Base-by-base conservation (phyloP, 2,888 invertebrate species). In the Gonocerus acuteangulatus region DNA sequence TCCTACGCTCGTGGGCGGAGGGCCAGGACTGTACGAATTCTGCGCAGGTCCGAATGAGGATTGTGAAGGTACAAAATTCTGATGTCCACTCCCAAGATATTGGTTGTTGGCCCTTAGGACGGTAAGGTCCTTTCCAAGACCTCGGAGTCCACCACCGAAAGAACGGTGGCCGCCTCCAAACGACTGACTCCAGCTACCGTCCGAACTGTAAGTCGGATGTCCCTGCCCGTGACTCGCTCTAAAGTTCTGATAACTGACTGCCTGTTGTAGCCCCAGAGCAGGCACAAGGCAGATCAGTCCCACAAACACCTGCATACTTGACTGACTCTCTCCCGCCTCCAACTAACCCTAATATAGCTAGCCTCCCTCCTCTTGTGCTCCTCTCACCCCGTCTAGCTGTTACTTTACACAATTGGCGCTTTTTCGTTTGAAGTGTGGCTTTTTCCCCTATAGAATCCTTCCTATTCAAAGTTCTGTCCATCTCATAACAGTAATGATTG, bases 181-280 rank as follows among this genome's bases (percentile, higher is more conserved):
- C 18, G 36, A 18, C 32, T 57, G 57, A 22, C 57, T 57, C 57
- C 57, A 57, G 45, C 57, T 57, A 32, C 57, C 57, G 19, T 57
- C 57, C 1, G 57, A 15, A 6, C 44, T 15, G 47, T 47, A 57
- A 45, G 57, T 57, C 0, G 57, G 57, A 23, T 57, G 47, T 2
- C 57, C 57, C 18, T 57, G 57, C 6, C 57, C 57, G 15, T 57
- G 57, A 27, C 57, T 21, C 7, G 57, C 47, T 19, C 57, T 44
- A 45, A 57, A 57, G 57, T 57, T 57, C 57, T 57, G 57, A 42
- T 57, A 57, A 32, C 57, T 57, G 57, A 57, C 32, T 11, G 57
- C 57, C 9, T 57, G 57, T 32, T 57, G 57, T 16, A 42, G 45
- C 57, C 27, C 45, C 57, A 34, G 11, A 4, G 4, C 27, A 6